Conservation (phyloP, 2,797 vertebrate species). For the Fringilla coelebs region DNA sequence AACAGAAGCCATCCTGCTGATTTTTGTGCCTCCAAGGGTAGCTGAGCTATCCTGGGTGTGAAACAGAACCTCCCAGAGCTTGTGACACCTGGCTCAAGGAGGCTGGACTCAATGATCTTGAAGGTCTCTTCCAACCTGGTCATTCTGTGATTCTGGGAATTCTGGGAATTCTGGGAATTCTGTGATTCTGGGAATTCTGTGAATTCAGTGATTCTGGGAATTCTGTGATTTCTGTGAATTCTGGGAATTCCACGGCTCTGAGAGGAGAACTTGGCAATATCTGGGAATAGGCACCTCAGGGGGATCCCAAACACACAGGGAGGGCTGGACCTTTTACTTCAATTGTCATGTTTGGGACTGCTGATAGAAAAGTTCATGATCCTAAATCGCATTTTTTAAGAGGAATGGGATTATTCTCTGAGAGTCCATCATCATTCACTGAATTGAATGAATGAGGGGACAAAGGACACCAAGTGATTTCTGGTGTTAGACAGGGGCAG, state of each 20-base stretch:
- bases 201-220: no score
- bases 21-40: no score
- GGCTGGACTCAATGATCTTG: no score
- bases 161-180: no score
- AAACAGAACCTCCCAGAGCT: no score
- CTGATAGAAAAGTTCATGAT: not conserved
- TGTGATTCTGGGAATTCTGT: no score
- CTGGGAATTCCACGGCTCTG: not conserved
- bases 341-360: not conserved
- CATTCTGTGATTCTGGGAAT: no score
- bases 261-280: not conserved
- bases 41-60: no score
- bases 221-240: no score
- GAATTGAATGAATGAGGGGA: not conserved
- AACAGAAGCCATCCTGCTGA: no score
- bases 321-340: not conserved
- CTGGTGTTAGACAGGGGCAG: not conserved
- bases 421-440: constrained; percentile 1
- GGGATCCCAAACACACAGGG: not conserved
- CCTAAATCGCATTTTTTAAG: not conserved
- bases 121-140: no score
- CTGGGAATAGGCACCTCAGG: not conserved
- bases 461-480: not conserved
- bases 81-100: no score
- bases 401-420: not conserved